Percentiles rank a stretch among this genome's conserved stretches.
These are phyloP conservation scores for Tetramorium simillimum DNA, from an alignment of 1,140 invertebrate species.

Conservation along the genomic window DNA sequence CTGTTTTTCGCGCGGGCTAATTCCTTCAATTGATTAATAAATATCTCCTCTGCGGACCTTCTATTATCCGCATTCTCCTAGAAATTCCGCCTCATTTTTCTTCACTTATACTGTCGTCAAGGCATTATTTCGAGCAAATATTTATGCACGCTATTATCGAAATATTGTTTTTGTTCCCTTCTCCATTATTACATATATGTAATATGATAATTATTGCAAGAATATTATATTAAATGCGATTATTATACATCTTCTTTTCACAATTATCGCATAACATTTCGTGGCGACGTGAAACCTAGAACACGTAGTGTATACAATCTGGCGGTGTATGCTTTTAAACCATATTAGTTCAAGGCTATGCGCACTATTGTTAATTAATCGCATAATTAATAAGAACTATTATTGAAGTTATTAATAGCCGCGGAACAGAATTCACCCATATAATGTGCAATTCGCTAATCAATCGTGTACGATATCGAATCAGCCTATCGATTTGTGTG, in stretches of 20 bases:
- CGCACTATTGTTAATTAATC: slow-evolving; percentile 13
- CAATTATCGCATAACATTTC: not conserved
- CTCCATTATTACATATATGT: not conserved
- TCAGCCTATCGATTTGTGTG: slow-evolving; percentile 15
- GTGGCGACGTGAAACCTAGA: not conserved
- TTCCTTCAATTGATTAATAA: slow-evolving; percentile 59
- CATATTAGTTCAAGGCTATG: not conserved
- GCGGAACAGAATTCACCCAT: not conserved
- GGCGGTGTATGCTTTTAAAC: not conserved
- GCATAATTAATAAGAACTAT: slow-evolving; percentile 43
- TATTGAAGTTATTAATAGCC: slow-evolving; percentile 3
- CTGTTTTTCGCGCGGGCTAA: slow-evolving; percentile 29
- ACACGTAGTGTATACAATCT: not conserved
- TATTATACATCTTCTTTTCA: not conserved
- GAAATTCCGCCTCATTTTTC: slow-evolving; percentile 8
- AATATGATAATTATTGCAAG: not conserved
- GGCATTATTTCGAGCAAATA: slow-evolving; percentile 4
- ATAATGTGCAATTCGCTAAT: not conserved
- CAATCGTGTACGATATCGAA: not conserved
- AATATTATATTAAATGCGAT: not conserved
- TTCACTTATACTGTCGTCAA: not conserved
- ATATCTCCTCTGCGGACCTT: slow-evolving; percentile 14
- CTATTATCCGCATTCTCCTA: not conserved
- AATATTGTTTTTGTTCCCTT: not conserved
- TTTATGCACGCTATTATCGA: not conserved